phyloP scores from a whole-genome alignment of 2,113 vertebrate genomes.

The Edolisoma coerulescens region DNA sequence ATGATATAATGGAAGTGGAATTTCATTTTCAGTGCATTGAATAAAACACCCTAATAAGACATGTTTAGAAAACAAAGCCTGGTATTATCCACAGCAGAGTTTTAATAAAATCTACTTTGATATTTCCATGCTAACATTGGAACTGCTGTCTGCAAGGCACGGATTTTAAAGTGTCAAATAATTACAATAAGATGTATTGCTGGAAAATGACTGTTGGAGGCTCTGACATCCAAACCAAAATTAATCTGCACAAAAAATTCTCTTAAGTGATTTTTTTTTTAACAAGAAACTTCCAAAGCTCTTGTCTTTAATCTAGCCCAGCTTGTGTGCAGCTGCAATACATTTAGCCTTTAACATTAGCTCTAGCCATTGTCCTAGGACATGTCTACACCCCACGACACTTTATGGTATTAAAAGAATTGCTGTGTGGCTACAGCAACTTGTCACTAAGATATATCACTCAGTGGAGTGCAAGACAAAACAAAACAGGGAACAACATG shows the following conservation, averaged over 20 bases:
- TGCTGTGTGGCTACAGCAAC: not conserved
- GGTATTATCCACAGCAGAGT: not conserved
- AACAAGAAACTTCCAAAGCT: not conserved
- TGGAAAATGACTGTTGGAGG: conserved; percentile 13
- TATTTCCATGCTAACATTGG: not conserved
- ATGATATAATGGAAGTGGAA: not conserved
- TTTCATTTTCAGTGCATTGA: not conserved
- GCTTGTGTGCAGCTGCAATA: conserved; percentile 8
- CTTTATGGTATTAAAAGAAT: not conserved
- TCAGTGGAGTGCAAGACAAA: not conserved
- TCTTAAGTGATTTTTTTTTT: not conserved
- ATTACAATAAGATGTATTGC: not conserved
- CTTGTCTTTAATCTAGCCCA: conserved; percentile 22
- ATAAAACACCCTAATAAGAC: not conserved
- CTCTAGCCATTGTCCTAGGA: conserved; percentile 29
- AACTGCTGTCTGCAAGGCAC: not conserved
- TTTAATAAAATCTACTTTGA: not conserved
- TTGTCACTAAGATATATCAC: conserved; percentile 6
- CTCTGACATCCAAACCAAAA: not conserved
- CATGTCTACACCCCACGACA: not conserved
- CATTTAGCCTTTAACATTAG: conserved; percentile 32
- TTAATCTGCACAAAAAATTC: not conserved
- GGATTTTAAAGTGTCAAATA: not conserved
- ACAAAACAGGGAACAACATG: not conserved
- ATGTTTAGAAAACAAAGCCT: not conserved